A percentile compares a stretch with the other conserved stretches of the same genome.
Evolutionary conservation across 2,113 vertebrate species (phyloP).

Genomic region (Amblyornis subalaris): DNA sequence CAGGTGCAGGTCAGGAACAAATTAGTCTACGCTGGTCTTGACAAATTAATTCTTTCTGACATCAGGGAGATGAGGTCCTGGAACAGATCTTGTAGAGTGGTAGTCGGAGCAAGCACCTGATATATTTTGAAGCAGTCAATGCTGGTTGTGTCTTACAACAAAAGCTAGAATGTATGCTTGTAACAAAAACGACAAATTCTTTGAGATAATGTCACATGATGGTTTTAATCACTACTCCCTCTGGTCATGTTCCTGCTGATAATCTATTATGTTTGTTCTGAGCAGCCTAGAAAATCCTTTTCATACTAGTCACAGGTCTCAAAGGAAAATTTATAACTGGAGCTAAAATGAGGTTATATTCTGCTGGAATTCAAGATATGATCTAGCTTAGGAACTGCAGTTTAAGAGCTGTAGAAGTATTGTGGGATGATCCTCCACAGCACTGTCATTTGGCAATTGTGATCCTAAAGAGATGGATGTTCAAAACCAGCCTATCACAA

Average conservation of each 20-base stretch:
- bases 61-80: neutral
- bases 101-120: neutral
- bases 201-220: neutral
- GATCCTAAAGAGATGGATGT: neutral
- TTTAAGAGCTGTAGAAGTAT: neutral
- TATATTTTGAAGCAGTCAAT: neutral
- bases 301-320: neutral
- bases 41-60: neutral
- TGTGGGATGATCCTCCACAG: neutral
- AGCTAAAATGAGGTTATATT: neutral
- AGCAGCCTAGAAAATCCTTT: neutral
- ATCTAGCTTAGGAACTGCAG: neutral
- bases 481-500: neutral
- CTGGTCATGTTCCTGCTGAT: neutral
- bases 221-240: neutral
- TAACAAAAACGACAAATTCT: neutral
- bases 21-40: neutral
- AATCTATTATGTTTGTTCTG: neutral
- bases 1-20: neutral
- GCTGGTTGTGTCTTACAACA: neutral
- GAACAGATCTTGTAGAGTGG: neutral
- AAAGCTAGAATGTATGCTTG: neutral
- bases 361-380: neutral
- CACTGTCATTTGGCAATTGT: neutral
- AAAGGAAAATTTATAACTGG: neutral